Evolutionary conservation across 2,113 vertebrate genomes (phyloP), one percentile per base, ranked within the genome.

Genomic region (Neodontobutis hainanensis): DNA sequence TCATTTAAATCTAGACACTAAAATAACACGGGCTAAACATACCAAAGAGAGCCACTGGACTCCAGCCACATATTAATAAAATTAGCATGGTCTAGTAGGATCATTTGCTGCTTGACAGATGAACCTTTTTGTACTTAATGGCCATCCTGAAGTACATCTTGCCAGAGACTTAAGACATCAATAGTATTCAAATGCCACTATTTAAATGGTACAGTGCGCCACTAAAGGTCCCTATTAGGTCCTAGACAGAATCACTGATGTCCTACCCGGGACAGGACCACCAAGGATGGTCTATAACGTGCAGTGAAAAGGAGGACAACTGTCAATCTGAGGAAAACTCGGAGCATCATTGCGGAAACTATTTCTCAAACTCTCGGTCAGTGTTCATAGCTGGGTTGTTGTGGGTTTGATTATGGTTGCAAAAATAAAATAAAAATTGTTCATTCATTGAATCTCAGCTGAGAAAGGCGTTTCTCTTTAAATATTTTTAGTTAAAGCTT

Each of bases 51-150:
- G 81, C 63, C 78, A 73, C 74, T 89, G 89, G 82, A 89, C 88
- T 87, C 60, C 76, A 85, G 78, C 81, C 80, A 85, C 78, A 80
- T 86, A 87, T 90, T 91, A 89, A 88, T 86, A 86, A 83, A 82
- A 89, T 91, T 87, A 89, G 73, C 61, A 77, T 75, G 73, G 74
- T 86, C 86, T 85, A 87, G 82, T 63, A 89, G 82, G 88, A 90
- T 80, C 87, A 80, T 84, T 89, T 89, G 80, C 86, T 70, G 77
- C 77, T 82, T 78, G 69, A 87, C 83, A 89, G 81, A 88, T 75
- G 78, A 85, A 76, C 61, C 66, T 83, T 86, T 91, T 91, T 89
- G 85, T 89, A 84, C 85, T 90, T 92, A 92, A 92, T 90, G 83
- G 85, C 62, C 55, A 84, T 87, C 80, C 85, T 88, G 78, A 84